Base-by-base conservation (phyloP, 2,888 invertebrate species). In the Halictus quadricinctus region DNA sequence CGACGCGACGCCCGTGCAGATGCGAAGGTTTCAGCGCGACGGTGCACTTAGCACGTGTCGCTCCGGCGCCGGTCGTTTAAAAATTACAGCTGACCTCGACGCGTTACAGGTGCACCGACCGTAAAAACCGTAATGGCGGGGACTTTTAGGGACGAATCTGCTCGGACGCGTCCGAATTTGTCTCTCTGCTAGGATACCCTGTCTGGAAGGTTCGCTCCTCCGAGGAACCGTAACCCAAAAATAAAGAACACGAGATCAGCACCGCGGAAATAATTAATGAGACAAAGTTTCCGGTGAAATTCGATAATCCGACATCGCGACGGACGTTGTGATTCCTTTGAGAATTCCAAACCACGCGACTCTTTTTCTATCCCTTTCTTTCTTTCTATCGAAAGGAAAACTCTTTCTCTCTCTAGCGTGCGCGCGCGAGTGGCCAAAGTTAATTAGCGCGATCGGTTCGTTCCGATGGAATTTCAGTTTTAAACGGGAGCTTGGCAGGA, bases 371-470 rank as follows among this genome's bases (percentile, higher is more conserved):
- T 36, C 66, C 1, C 15, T 10, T 25, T 60, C 48, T 41, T 18
- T 36, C 18, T 66, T 21, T 41, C 41, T 6, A 58, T n/a, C 41
- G 8, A n/a, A 43, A 43, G 15, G 58, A 18, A 58, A 15, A 1
- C n/a, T 10, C 21, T 54, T 8, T 15, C 7, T 50, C 18, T 21
- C 50, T 18, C 18, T 18, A 36, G 29, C 50, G 18, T 36, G 41
- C 36, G 36, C 29, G 29, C 29, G 0, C 29, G 29, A 76, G 54
- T 58, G 46, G 58, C 54, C 50, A 64, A 80, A 80, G 70, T 81
- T 86, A 85, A 88, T 88, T 81, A 88, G 69, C 74, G 72, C 64
- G 79, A 85, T 86, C 72, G 41, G 46, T 69, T 46, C 70, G 80
- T 72, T 77, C 72, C 50, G 69, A 80, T 69, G 41, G 85, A 88